Evolutionary conservation across 2,797 vertebrate genomes (phyloP), one percentile per base, ranked within the genome.

Genomic region (Podarcis siculus): DNA sequence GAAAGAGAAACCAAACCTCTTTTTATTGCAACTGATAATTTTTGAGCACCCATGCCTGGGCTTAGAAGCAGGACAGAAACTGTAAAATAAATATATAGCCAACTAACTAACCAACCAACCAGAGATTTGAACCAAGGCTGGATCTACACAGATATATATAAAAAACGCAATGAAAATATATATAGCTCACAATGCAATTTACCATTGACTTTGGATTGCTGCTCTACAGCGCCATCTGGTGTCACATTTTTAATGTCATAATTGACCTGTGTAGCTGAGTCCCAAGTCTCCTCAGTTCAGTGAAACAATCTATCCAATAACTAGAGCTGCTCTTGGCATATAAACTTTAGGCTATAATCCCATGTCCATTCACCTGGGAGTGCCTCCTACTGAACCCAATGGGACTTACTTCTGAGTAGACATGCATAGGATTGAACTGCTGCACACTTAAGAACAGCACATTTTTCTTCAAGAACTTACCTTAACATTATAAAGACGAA

Each of bases 401-500:
- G 72, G 17, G 15, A 73, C 72, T 73, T 17, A 35, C 35, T 37
- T 73, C 17, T 35, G 72, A 73, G 8, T 73, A 37, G 72, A 49
- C 13, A 19, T 81, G 37, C 32, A n/a, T 5, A 85, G 71, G 37
- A 49, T 73, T 6, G 9, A 13, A 72, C 71, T 64, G 61, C 23
- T 64, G 21, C 61, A 64, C 21, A 23, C 17, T 72, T 72, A 72
- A 72, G 69, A 64, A 6, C 5, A n/a, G 75, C 39, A 67, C 0
- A 0, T 66, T 35, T 75, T 42, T 86, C 87, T 45, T 73, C 32
- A 82, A 73, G 19, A 92, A 95, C 96, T 92, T 94, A 99, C 98
- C 96, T 97, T 97, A 82, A 98, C 95, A 42, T 98, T 98, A 92
- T 97, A 96, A 0, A 89, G 97, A 91, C 97, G 95, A 76, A 99